Base-by-base conservation (phyloP, 2,888 invertebrate genomes). In the Epiperipatus broadwayi region DNA sequence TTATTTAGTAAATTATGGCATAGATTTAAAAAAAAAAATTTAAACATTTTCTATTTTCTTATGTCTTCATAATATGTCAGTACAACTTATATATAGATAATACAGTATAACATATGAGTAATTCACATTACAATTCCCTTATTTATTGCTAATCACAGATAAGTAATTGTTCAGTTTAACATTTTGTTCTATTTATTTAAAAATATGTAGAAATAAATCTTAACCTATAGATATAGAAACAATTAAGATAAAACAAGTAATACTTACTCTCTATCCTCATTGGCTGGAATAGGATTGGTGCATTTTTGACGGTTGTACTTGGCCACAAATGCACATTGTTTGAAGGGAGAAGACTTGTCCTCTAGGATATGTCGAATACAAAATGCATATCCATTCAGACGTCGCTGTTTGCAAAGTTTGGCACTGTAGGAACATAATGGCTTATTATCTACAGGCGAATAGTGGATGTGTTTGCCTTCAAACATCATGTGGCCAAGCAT, bases 321-420 rank as follows among this genome's bases (percentile, higher is more conserved):
- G 21, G 59, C 57, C 41, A 57, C 54, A 49, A 59, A 57, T n/a
- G 55, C 53, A 50, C 64, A 64, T 41, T 56, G 54, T 43, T 59
- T 60, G 50, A 66, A 67, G 4, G 66, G 66, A 16, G 66, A 63
- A 8, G 56, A 53, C 12, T 59, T 58, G 43, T 67, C 66, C 46
- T 63, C 60, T 43, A 67, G 51, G 44, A 67, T 66, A 48, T 67
- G 66, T 20, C 66, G 52, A 21, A 60, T 52, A 50, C 65, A 66
- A 48, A 60, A 66, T 21, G 58, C 60, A 50, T 61, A 65, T 37
- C 60, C 59, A 50, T 64, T 60, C 27, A 67, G 56, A 28, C 66
- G 56, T 36, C 65, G 54, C 48, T 67, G 66, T 41, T 64, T 63
- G 52, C 67, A 67, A 44, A 61, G 49, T 49, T 63, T 63, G 37